Percentiles rank a stretch among this genome's conserved stretches.
phyloP scores from a whole-genome alignment of 37 sponge, comb jelly and placozoan genomes.

The Ianthella basta region DNA sequence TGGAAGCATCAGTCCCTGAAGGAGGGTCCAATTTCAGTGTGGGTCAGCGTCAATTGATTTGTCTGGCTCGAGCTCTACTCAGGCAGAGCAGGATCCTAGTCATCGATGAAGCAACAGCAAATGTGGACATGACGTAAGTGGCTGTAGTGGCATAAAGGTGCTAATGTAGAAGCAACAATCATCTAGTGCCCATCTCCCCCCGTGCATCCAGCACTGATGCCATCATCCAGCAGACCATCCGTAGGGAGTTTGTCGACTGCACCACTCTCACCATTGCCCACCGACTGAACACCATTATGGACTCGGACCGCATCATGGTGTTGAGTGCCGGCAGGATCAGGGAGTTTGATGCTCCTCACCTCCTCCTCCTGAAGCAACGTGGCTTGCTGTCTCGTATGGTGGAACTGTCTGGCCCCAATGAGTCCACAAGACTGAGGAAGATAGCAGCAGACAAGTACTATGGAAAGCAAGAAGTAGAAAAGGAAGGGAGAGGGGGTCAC shows the following conservation, averaged over 20 bases:
- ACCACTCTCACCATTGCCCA: conserved; percentile 93
- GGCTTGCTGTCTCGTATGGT: conserved; percentile 55
- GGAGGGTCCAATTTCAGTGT: conserved; percentile 87
- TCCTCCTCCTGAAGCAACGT: conserved; percentile 44
- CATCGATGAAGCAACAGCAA: conserved; percentile 90
- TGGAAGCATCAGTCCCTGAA: conserved; percentile 74
- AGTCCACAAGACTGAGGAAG: conserved; percentile 43
- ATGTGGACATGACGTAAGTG: conserved; percentile 78
- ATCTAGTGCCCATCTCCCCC: not conserved
- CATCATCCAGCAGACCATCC: conserved; percentile 80
- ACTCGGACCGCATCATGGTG: conserved; percentile 84
- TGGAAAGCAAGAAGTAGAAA: not conserved
- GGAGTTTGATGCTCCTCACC: conserved; percentile 59
- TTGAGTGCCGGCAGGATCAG: conserved; percentile 51
- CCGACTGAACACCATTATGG: conserved; percentile 95
- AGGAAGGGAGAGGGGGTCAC: too few relatives aligned
- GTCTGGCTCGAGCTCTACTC: conserved; percentile 83
- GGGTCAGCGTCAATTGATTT: conserved; percentile 86
- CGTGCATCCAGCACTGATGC: conserved; percentile 75
- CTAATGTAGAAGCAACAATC: not conserved
- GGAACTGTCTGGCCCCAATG: conserved; percentile 42
- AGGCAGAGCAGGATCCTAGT: conserved; percentile 79
- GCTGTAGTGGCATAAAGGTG: not conserved
- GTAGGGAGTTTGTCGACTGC: conserved; percentile 74
- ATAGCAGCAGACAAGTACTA: conserved; percentile 49